These are phyloP conservation scores for Agrotis ipsilon DNA, from an alignment of 2,888 invertebrate species.

Conservation along the genomic window DNA sequence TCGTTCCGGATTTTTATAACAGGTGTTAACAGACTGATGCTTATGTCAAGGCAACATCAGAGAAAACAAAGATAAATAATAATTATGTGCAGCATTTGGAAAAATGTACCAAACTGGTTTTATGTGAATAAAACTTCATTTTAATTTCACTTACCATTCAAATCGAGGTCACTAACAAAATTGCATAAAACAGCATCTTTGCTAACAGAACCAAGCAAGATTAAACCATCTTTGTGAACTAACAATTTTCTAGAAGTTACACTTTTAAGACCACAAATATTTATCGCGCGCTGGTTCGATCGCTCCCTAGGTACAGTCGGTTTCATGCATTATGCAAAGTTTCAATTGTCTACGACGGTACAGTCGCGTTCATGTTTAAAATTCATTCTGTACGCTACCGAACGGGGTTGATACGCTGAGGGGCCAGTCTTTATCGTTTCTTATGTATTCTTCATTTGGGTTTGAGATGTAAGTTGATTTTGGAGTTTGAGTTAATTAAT, in stretches of 20 bases:
- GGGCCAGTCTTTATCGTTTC: conserved; percentile 70
- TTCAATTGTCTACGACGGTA: conserved; percentile 82
- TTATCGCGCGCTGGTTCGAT: conserved; percentile 70
- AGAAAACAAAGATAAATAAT: no score
- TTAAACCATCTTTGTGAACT: conserved; percentile 57
- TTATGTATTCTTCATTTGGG: conserved; percentile 60
- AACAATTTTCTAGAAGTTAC: conserved; percentile 63
- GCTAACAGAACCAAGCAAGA: conserved; percentile 20
- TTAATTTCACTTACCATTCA: conserved; percentile 22
- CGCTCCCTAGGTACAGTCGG: conserved; percentile 66
- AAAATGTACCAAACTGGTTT: no score
- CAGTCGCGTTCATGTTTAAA: conserved; percentile 74
- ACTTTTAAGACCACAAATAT: conserved; percentile 73
- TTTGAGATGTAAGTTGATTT: conserved; percentile 27
- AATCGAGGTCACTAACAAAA: conserved; percentile 15
- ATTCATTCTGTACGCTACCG: conserved; percentile 76
- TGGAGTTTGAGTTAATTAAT: conserved; percentile 6
- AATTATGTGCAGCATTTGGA: no score
- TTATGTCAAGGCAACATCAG: no score
- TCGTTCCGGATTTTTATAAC: no score
- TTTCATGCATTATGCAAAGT: conserved; percentile 84
- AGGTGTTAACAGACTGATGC: no score
- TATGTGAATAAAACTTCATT: neutral
- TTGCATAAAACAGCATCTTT: conserved; percentile 43
- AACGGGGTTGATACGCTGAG: conserved; percentile 67